Evolutionary conservation across 2,888 invertebrate genomes (phyloP), one percentile per base, ranked within the genome.

Genomic region (Drosophila antonietae): DNA sequence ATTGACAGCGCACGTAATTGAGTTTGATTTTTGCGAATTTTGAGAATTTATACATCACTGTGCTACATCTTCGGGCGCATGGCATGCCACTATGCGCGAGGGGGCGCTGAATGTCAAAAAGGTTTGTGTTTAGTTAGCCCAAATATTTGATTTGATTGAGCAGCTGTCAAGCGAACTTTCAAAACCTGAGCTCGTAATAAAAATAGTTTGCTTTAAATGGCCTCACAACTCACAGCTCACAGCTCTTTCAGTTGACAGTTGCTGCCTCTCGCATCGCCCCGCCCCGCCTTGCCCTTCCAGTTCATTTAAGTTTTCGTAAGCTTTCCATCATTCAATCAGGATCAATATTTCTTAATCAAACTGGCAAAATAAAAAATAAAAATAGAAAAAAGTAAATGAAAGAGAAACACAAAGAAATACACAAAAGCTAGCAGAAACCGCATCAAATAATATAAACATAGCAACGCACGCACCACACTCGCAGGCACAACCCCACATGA

Each of bases 241-340:
- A 65, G 35, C 53, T 53, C 46, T 39, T 20, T 41, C 55, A 31
- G 41, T 14, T 41, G 55, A 23, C 52, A 14, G 41, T 56, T 41
- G 41, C 14, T 23, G 20, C 7, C 53, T 14, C 14, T n/a, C 10
- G 49, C 8, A 31, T 37, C 55, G 33, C 9, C 14, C 10, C 55
- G 33, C 9, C 14, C 10, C 20, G 53, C 9, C 44, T 28, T 46
- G 33, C 23, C 15, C 23, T 20, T 23, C 49, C 52, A 64, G 66
- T 57, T 47, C 77, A 78, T 63, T 75, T 74, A 51, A 68, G 77
- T 70, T 70, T 75, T 83, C 73, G 81, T 86, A 82, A 86, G 90
- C 90, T 82, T 88, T 85, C 86, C 88, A 89, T 85, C 84, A 85
- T 85, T 90, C 90, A 85, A 85, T 90, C 90, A 90, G 89, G 85